Conservation (phyloP, 2,888 invertebrate species). For the Ophioninae sp. region DNA sequence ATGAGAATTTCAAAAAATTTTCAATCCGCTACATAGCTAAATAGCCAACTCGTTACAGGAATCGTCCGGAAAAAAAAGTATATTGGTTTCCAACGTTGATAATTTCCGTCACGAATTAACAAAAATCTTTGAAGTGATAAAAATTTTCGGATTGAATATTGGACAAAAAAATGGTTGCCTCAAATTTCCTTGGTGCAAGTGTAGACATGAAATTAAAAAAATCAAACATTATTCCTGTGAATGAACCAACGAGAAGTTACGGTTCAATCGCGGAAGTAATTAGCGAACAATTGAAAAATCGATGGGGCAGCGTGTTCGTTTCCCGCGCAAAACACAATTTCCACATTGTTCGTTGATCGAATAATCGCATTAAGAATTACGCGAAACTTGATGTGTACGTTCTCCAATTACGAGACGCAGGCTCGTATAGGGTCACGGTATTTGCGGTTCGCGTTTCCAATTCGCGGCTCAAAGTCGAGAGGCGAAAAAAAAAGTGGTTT, state of each 20-base stretch:
- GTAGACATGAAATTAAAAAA: too few relatives aligned
- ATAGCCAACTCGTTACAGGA: too few relatives aligned
- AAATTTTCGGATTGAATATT: too few relatives aligned
- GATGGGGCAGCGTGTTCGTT: not conserved
- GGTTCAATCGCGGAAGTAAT: not conserved
- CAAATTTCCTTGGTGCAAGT: too few relatives aligned
- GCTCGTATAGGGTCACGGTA: conserved; percentile 33
- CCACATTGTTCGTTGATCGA: conserved; percentile 28
- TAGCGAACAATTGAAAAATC: not conserved
- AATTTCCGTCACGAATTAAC: too few relatives aligned
- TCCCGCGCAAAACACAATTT: conserved; percentile 11
- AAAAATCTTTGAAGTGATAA: too few relatives aligned
- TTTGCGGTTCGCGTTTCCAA: conserved; percentile 37
- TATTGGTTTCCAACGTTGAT: too few relatives aligned
- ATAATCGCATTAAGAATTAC: conserved; percentile 43
- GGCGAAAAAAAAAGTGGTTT: conserved; percentile 32
- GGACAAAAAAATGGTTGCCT: too few relatives aligned
- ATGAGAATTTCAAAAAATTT: too few relatives aligned
- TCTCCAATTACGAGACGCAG: conserved; percentile 44
- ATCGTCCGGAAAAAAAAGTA: too few relatives aligned
- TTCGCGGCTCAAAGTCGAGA: conserved; percentile 30
- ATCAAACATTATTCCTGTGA: not conserved
- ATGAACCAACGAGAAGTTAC: not conserved
- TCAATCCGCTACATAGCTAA: too few relatives aligned
- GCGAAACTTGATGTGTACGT: conserved; percentile 4